Evolutionary conservation across 2,888 invertebrate genomes (phyloP).

Genomic region (Peribatodes rhomboidaria): DNA sequence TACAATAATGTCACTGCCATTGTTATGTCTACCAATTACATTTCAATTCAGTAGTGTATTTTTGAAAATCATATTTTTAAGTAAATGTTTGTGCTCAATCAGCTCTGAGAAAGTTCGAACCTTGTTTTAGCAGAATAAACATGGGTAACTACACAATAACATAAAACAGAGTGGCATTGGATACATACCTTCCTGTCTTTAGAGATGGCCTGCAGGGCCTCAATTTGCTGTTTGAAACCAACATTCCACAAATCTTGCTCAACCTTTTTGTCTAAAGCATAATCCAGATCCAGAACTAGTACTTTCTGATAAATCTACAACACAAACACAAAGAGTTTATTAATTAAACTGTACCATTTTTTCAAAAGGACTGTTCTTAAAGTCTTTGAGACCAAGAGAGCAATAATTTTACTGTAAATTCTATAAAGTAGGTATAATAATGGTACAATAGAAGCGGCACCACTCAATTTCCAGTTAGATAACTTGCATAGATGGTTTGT

Average conservation of each 20-base stretch:
- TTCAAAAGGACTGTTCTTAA: background rate
- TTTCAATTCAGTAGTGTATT: no score
- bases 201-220: constrained; percentile 90
- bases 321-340: constrained; percentile 37
- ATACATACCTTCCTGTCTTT: constrained; percentile 91
- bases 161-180: background rate
- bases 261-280: constrained; percentile 95
- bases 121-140: no score
- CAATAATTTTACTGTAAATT: background rate
- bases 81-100: no score
- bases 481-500: background rate
- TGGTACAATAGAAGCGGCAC: no score
- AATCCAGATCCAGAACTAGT: constrained; percentile 92
- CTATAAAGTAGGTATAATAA: no score
- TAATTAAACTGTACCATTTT: background rate
- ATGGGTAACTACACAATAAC: no score
- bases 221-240: constrained; percentile 95
- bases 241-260: constrained; percentile 96
- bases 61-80: no score
- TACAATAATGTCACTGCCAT: no score
- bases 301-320: constrained; percentile 90
- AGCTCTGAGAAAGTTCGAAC: no score
- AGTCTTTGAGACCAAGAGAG: background rate
- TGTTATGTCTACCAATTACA: no score
- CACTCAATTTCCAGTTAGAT: no score